phyloP scores from a whole-genome alignment of 2,888 invertebrate genomes.

The Furcula furcula region DNA sequence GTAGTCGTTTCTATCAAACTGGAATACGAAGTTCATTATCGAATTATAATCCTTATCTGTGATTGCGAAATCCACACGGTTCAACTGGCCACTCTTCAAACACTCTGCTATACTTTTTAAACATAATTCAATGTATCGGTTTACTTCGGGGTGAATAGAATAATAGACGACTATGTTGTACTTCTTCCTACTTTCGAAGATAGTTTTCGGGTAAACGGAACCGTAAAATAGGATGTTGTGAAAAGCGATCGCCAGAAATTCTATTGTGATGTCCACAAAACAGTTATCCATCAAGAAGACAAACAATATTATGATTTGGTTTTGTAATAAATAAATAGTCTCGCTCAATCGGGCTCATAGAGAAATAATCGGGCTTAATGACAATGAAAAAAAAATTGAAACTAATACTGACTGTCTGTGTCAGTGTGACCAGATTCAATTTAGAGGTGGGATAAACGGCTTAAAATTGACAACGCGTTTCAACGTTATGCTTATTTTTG shows the following conservation, averaged over 20 bases:
- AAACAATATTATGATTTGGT: too few species aligned
- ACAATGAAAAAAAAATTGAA: too few species aligned
- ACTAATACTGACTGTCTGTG: too few species aligned
- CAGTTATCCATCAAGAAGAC: conserved; percentile 62
- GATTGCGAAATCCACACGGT: conserved; percentile 75
- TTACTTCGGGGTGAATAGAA: conserved; percentile 84
- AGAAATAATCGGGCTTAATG: too few species aligned
- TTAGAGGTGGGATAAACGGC: too few species aligned
- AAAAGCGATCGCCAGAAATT: conserved; percentile 85
- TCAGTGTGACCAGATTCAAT: too few species aligned
- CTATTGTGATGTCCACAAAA: conserved; percentile 80
- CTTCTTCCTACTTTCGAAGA: conserved; percentile 83
- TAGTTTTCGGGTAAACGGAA: conserved; percentile 83
- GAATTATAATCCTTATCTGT: conserved; percentile 48
- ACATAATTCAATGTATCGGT: conserved; percentile 82
- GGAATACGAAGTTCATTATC: conserved; percentile 58
- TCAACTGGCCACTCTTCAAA: conserved; percentile 71
- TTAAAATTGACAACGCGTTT: too few species aligned
- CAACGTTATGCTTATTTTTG: too few species aligned
- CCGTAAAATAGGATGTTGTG: conserved; percentile 83
- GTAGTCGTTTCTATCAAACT: conserved; percentile 45
- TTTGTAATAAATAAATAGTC: too few species aligned
- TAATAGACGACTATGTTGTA: conserved; percentile 83
- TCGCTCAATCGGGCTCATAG: too few species aligned
- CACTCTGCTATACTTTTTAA: conserved; percentile 75